A percentile compares a stretch with the other conserved stretches of the same genome.
phyloP scores from a whole-genome alignment of 2,888 invertebrate genomes.

The Plemyria rubiginata region DNA sequence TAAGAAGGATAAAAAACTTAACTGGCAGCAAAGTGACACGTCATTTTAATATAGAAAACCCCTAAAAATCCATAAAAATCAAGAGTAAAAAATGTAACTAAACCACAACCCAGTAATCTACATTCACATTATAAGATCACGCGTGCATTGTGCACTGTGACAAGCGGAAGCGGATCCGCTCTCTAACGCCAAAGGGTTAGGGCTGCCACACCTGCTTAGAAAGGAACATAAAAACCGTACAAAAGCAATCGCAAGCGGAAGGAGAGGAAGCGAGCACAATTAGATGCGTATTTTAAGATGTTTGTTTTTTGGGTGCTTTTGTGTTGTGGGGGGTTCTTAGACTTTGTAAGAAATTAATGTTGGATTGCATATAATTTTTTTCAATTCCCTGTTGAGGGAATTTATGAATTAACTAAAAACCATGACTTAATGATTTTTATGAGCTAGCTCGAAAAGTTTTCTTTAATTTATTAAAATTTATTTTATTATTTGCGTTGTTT shows the following conservation, averaged over 20 bases:
- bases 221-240: constrained; percentile 47
- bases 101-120: constrained; percentile 40
- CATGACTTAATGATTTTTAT: too few species aligned
- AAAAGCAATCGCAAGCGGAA: constrained; percentile 48
- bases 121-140: constrained; percentile 58
- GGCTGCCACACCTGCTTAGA: constrained; percentile 75
- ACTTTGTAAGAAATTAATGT: neutral
- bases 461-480: too few species aligned
- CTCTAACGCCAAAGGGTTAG: constrained; percentile 50
- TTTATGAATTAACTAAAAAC: too few species aligned
- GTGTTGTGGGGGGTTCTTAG: neutral
- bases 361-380: too few species aligned
- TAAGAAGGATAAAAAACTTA: neutral
- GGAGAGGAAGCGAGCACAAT: constrained; percentile 50
- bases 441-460: too few species aligned
- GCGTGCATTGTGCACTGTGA: constrained; percentile 56
- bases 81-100: constrained; percentile 19
- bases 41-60: constrained; percentile 18
- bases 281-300: constrained; percentile 38
- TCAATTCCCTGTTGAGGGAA: too few species aligned
- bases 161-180: constrained; percentile 62
- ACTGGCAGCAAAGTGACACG: constrained; percentile 3
- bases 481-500: too few species aligned
- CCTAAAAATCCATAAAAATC: neutral
- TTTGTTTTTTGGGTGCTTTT: constrained; percentile 22